Conservation (phyloP, 1,140 invertebrate genomes). For the Hyposmocoma kahamanoa region DNA sequence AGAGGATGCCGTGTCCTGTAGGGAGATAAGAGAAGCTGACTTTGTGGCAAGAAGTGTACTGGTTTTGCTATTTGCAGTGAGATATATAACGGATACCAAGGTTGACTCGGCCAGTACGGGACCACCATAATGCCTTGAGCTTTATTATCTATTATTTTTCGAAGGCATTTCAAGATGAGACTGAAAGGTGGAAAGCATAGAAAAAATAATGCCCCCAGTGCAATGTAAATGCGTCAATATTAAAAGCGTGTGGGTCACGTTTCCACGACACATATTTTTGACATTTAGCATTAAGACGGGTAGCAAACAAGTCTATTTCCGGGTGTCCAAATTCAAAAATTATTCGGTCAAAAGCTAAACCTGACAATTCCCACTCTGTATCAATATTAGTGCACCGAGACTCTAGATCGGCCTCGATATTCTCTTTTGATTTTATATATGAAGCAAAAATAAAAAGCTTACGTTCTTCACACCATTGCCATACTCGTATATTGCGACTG, state of each 20-base stretch:
- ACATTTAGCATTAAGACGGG: slow-evolving; percentile 1
- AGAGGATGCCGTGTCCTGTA: neutral
- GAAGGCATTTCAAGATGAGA: slow-evolving; percentile 2
- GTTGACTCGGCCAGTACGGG: slow-evolving; percentile 3
- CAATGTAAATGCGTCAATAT: slow-evolving; percentile 6
- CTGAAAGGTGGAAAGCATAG: slow-evolving; percentile 4
- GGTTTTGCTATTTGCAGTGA: neutral
- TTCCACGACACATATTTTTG: slow-evolving; percentile 4
- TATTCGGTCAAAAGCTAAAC: neutral
- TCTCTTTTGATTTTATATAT: neutral
- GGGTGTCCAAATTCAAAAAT: neutral
- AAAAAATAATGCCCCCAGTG: neutral
- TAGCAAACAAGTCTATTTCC: neutral
- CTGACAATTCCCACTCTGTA: neutral
- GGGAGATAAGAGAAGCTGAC: slow-evolving; percentile 4
- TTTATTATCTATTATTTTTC: slow-evolving; percentile 3
- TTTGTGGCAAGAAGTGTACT: slow-evolving; percentile 3
- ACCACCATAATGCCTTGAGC: neutral
- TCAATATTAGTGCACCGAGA: neutral
- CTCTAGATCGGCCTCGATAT: neutral
- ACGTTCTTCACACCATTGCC: neutral
- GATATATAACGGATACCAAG: slow-evolving; percentile 6
- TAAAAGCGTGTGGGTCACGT: slow-evolving; percentile 3
- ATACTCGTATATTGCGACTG: neutral
- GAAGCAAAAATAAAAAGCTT: slow-evolving; percentile 2